A percentile compares a stretch with the other conserved stretches of the same genome.
These are phyloP conservation scores for Empidonax traillii DNA, from an alignment of 2,113 vertebrate genomes.

Conservation along the genomic window DNA sequence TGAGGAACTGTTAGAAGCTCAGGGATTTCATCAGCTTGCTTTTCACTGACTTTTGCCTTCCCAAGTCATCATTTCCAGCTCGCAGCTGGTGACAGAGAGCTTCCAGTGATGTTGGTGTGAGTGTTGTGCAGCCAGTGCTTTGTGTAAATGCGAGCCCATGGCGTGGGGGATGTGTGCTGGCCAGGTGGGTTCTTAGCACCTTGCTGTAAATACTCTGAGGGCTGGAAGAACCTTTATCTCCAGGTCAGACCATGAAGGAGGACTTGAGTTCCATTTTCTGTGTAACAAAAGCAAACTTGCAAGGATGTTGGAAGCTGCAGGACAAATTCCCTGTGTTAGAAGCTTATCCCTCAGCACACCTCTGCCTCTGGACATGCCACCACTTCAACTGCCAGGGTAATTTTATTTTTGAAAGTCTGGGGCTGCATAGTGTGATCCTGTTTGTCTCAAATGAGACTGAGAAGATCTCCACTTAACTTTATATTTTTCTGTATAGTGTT, in stretches of 20 bases:
- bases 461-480: constrained; percentile 20
- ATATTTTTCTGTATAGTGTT: constrained; percentile 19
- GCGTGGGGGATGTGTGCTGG: background rate
- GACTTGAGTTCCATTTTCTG: background rate
- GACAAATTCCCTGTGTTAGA: background rate
- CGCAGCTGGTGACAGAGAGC: background rate
- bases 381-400: background rate
- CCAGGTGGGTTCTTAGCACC: background rate
- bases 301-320: background rate
- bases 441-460: background rate
- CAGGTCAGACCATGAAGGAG: background rate
- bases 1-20: background rate
- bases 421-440: background rate
- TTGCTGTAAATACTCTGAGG: background rate
- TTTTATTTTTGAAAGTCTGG: background rate
- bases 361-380: background rate
- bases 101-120: background rate
- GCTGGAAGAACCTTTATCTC: background rate
- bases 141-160: rapidly evolving
- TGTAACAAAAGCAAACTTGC: background rate
- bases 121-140: background rate
- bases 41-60: background rate
- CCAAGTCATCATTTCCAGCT: background rate
- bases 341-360: background rate
- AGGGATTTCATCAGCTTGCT: background rate